Evolutionary conservation across 2,888 invertebrate species (phyloP).

Genomic region (Pterostichus madidus): DNA sequence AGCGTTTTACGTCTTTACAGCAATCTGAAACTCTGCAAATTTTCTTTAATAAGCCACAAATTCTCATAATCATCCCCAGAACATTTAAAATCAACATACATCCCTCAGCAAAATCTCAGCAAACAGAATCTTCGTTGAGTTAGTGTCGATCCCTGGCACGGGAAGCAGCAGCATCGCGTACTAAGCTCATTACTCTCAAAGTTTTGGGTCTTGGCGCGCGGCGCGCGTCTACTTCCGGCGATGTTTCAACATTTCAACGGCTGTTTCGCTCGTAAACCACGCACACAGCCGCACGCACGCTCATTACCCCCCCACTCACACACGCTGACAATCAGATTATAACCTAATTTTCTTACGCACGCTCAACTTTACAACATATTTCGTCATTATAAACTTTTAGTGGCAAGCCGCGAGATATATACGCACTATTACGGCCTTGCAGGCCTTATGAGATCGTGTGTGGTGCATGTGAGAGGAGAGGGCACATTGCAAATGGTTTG

Average conservation of each 20-base stretch:
- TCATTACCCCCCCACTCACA: conserved; percentile 30
- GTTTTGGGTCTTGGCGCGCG: conserved; percentile 16
- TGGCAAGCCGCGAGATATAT: conserved; percentile 31
- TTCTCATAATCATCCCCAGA: conserved; percentile 16
- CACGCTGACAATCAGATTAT: conserved; percentile 63
- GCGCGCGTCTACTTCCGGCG: conserved; percentile 22
- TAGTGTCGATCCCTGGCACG: background rate
- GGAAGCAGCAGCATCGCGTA: background rate
- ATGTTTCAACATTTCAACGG: conserved; percentile 54
- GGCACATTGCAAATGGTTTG: background rate
- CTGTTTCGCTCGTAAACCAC: conserved; percentile 57
- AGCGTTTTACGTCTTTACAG: too few species aligned
- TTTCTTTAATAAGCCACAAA: conserved; percentile 10
- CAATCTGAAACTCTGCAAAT: background rate
- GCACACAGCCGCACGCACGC: background rate
- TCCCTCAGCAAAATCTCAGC: conserved; percentile 35
- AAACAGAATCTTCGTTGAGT: conserved; percentile 25
- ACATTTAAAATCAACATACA: conserved; percentile 44
- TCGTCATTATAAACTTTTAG: conserved; percentile 64
- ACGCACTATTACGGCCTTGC: conserved; percentile 41
- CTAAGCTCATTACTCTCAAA: conserved; percentile 46
- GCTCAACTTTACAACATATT: conserved; percentile 64
- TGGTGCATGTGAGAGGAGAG: background rate
- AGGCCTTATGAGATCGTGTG: conserved; percentile 11
- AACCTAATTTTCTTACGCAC: conserved; percentile 57